These are phyloP conservation scores for Agrochola lychnidis DNA, from an alignment of 2,888 invertebrate genomes.

Conservation along the genomic window DNA sequence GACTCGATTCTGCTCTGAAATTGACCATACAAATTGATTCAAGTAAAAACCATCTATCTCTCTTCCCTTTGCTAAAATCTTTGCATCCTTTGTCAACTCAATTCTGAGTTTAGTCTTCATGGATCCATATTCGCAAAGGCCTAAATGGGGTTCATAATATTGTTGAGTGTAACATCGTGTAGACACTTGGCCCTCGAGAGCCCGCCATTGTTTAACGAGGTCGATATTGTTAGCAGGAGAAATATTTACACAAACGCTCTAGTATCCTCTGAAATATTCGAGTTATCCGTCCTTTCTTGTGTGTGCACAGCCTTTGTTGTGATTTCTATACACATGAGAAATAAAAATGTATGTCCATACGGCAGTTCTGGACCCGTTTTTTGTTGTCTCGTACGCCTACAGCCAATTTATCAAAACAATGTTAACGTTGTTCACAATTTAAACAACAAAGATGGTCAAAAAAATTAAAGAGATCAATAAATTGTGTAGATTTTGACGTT, in stretches of 20 bases:
- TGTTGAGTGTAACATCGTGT: conserved; percentile 36
- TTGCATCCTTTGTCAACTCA: background rate
- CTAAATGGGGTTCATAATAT: conserved; percentile 20
- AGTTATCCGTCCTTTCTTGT: conserved; percentile 27
- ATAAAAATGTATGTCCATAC: background rate
- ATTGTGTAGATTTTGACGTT: background rate
- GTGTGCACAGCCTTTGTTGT: conserved; percentile 6
- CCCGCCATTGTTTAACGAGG: conserved; percentile 50
- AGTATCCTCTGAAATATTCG: conserved; percentile 38
- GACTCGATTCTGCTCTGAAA: background rate
- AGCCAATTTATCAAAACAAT: background rate
- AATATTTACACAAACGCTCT: conserved; percentile 60
- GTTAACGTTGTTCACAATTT: background rate
- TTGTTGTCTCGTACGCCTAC: background rate
- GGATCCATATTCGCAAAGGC: conserved; percentile 12
- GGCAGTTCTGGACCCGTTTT: background rate
- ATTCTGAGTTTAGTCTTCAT: background rate
- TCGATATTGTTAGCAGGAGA: conserved; percentile 44
- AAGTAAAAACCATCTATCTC: background rate
- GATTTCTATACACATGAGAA: conserved; percentile 5
- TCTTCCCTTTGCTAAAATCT: too few species aligned
- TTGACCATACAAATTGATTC: background rate
- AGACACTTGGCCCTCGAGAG: conserved; percentile 26
- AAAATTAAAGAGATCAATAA: background rate
- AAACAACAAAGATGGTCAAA: background rate